phyloP scores from a whole-genome alignment of 2,113 vertebrate genomes.

The Nymphicus hollandicus region DNA sequence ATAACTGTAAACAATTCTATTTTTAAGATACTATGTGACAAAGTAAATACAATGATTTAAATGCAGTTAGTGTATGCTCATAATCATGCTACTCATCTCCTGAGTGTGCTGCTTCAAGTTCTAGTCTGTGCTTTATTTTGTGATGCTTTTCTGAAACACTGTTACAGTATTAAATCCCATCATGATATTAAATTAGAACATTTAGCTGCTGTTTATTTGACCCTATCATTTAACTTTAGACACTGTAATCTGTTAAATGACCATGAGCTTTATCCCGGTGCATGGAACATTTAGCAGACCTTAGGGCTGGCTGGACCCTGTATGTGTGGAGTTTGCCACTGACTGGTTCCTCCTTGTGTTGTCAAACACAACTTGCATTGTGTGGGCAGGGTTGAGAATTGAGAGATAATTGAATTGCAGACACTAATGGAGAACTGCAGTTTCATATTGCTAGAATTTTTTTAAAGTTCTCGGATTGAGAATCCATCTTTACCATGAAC shows the following conservation, averaged over 20 bases:
- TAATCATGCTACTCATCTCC: too few species aligned
- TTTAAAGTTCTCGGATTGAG: not conserved
- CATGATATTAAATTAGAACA: not conserved
- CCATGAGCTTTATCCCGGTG: rapidly evolving
- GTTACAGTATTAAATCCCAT: not conserved
- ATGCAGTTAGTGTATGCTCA: rapidly evolving
- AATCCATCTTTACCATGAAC: not conserved
- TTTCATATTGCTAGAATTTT: not conserved
- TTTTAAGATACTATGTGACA: not conserved
- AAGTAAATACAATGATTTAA: not conserved
- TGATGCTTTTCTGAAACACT: not conserved
- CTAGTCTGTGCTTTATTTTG: not conserved
- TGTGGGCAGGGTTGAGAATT: not conserved
- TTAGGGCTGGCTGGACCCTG: rapidly evolving
- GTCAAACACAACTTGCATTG: rapidly evolving
- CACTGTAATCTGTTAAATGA: rapidly evolving
- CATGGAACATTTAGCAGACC: rapidly evolving
- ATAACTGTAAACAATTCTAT: not conserved
- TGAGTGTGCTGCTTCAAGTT: not conserved
- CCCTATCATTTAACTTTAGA: too few species aligned
- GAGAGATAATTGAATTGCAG: not conserved
- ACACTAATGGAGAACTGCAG: not conserved
- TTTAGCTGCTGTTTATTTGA: not conserved
- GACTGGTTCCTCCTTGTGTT: not conserved
- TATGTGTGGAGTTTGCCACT: not conserved